Conservation (phyloP, 2,113 vertebrate species). For the Felis catus region DNA sequence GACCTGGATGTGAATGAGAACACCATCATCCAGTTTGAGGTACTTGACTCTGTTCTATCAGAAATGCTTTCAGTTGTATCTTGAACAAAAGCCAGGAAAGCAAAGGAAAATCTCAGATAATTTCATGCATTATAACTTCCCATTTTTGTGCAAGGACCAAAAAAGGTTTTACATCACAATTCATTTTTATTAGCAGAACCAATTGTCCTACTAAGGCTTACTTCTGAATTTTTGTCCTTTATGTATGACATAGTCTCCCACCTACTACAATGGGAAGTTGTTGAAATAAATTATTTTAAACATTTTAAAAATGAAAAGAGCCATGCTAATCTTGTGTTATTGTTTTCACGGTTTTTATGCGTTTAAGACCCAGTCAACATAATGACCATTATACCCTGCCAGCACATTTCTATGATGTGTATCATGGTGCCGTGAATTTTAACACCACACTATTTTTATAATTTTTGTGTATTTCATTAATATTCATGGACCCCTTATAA, state of each 20-base stretch:
- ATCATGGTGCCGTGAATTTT: constrained; percentile 15
- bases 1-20: constrained; percentile 97
- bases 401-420: neutral
- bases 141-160: constrained; percentile 41
- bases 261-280: neutral
- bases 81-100: constrained; percentile 2
- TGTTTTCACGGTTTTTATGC: constrained; percentile 1
- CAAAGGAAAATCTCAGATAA: constrained; percentile 6
- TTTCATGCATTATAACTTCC: constrained; percentile 23
- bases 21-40: constrained; percentile 98
- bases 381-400: neutral
- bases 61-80: constrained; percentile 18
- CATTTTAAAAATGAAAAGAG: constrained; percentile 22
- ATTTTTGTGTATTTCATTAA: constrained; percentile 69
- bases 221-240: constrained; percentile 44
- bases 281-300: constrained; percentile 35
- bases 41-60: constrained; percentile 78
- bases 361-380: neutral
- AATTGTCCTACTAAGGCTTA: neutral
- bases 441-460: neutral
- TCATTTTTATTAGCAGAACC: constrained; percentile 28
- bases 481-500: constrained; percentile 62
- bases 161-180: constrained; percentile 19
- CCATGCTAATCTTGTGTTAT: neutral
- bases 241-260: constrained; percentile 15